Evolutionary conservation across 2,888 invertebrate genomes (phyloP), one percentile per base, ranked within the genome.

Genomic region (Heterodera filipjevi): DNA sequence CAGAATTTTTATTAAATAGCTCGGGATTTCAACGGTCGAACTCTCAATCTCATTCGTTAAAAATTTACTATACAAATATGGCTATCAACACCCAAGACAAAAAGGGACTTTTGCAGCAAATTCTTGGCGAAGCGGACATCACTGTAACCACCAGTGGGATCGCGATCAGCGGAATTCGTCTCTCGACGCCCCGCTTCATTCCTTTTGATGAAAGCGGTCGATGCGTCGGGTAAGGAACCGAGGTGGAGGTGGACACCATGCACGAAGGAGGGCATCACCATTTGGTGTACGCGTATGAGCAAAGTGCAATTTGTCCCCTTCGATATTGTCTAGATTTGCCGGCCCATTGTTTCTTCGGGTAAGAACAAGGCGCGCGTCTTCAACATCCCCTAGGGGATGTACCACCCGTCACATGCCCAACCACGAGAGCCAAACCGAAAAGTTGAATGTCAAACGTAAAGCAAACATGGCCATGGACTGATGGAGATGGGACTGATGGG

Each of bases 11-110:
- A n/a, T n/a, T n/a, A n/a, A n/a, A n/a, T n/a, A n/a, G n/a, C n/a
- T n/a, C n/a, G n/a, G n/a, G n/a, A n/a, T n/a, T n/a, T n/a, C n/a
- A n/a, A n/a, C n/a, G n/a, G n/a, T n/a, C n/a, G n/a, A n/a, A n/a
- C n/a, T n/a, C n/a, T n/a, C n/a, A n/a, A n/a, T n/a, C n/a, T 39
- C 39, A 39, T 70, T 70, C 27, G n/a, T 8, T 70, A 16, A 44
- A 35, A n/a, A n/a, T n/a, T n/a, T n/a, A n/a, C n/a, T n/a, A n/a
- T n/a, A n/a, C n/a, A 72, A 71, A n/a, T 10, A 72, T 72, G 72
- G 72, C 72, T 6, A 30, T 72, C 59, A 72, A 72, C 59, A 72
- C 22, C 3, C 33, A 35, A 0, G 35, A 72, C 35, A 72, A 72
- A 6, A 3, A 32, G 0, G 49, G 49, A 5, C 35, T 72, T 33